These are phyloP conservation scores for Thalassaphorura encarpata DNA, from an alignment of 1,140 invertebrate genomes.

Conservation along the genomic window DNA sequence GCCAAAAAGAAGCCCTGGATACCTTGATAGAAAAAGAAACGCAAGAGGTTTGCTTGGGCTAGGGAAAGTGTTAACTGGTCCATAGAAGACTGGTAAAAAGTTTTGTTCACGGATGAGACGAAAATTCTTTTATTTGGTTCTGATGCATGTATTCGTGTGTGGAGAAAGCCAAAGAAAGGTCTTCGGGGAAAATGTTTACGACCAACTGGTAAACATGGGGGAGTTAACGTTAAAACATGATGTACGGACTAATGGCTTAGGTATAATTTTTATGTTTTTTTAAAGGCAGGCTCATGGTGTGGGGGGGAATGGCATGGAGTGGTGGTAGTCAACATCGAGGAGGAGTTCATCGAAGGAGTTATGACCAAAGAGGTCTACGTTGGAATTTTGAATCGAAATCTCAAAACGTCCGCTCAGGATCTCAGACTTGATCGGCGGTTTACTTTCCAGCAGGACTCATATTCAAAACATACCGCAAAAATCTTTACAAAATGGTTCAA, in stretches of 20 bases:
- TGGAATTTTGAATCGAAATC: too few species aligned
- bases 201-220: slow-evolving; percentile 36
- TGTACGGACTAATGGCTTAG: not conserved
- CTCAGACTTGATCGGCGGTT: too few species aligned
- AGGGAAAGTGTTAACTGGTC: not conserved
- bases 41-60: slow-evolving; percentile 1
- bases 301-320: slow-evolving; percentile 30
- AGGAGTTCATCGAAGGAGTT: too few species aligned
- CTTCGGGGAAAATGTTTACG: not conserved
- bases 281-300: slow-evolving; percentile 33
- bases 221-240: slow-evolving; percentile 1
- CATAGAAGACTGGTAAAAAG: slow-evolving; percentile 1
- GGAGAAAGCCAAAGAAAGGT: slow-evolving; percentile 25
- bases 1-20: not conserved
- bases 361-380: too few species aligned
- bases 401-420: too few species aligned
- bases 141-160: slow-evolving; percentile 28
- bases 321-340: too few species aligned
- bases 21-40: not conserved
- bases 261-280: not conserved
- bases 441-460: too few species aligned
- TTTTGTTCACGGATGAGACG: slow-evolving; percentile 11
- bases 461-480: too few species aligned
- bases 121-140: slow-evolving; percentile 11
- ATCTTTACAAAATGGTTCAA: too few species aligned